Evolutionary conservation across 2,888 invertebrate species (phyloP), one percentile per base, ranked within the genome.

Genomic region (Eupithecia dodoneata): DNA sequence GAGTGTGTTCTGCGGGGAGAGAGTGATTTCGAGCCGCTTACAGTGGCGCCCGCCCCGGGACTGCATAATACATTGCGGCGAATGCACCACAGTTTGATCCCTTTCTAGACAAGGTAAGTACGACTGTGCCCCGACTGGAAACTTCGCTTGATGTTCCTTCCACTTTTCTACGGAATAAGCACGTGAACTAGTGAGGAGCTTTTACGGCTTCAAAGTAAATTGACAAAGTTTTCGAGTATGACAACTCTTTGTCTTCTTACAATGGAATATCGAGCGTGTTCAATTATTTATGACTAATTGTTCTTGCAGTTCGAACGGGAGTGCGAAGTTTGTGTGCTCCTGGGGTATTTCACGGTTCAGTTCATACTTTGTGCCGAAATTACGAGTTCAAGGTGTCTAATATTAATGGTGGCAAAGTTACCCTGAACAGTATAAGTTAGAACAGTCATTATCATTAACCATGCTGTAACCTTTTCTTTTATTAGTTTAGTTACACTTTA

Each of bases 61-160:
- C 94, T 95, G 95, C 95, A 95, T 95, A 94, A 95, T 94, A 94
- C 93, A 95, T 94, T 90, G 92, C 91, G 88, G 91, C 87, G 94
- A 94, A 93, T 94, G 95, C 93, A 93, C 93, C 92, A 85, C 94
- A 94, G 92, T 93, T 93, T 94, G 94, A 94, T 94, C 94, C 93
- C 90, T 92, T 91, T 90, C 93, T 91, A 93, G 94, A 94, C 94
- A 93, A 92, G 91, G 93, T 93, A 94, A 94, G 94, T 93, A 93
- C 91, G 88, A 92, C 88, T 93, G 89, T 90, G 86, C 85, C 83
- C 83, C 85, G 85, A 89, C 87, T 88, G 88, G 88, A 92, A 94
- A 94, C 91, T 94, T 93, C 91, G 88, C 91, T 90, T 89, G 89
- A 92, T 90, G 91, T 90, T 91, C 89, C 91, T 87, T 91, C 90